Percentiles rank a stretch among this genome's conserved stretches.
Conservation (phyloP, 1,140 invertebrate genomes). For the Saccostrea glomerata region DNA sequence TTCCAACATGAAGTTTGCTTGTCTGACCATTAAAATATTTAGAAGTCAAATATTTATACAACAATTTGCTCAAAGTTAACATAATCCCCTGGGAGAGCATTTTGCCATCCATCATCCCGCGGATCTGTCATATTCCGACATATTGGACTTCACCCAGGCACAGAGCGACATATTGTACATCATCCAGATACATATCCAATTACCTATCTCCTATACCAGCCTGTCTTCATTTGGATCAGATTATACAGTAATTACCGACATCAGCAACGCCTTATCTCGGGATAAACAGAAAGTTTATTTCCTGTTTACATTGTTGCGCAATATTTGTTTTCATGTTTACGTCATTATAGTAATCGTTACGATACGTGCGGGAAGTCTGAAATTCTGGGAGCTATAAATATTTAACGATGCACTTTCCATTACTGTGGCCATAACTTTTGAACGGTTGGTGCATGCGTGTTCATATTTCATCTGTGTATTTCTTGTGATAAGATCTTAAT, state of each 20-base stretch:
- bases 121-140: background rate
- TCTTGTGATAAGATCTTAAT: too few relatives aligned
- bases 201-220: background rate
- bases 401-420: constrained; percentile 1
- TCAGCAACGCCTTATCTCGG: background rate
- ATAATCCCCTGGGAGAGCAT: background rate
- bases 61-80: background rate
- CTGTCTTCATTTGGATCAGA: constrained; percentile 3
- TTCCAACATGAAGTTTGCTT: too few relatives aligned
- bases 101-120: background rate
- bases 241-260: background rate
- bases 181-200: constrained; percentile 3
- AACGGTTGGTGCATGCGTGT: too few relatives aligned
- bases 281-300: background rate
- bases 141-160: background rate
- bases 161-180: background rate
- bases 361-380: background rate
- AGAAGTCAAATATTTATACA: background rate
- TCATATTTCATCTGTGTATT: too few relatives aligned
- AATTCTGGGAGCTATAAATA: background rate
- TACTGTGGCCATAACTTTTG: background rate
- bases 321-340: constrained; percentile 23
- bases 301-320: background rate
- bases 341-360: background rate
- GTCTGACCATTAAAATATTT: background rate